These are phyloP conservation scores for Odocoileus virginianus DNA, from an alignment of 2,113 vertebrate species.

Conservation along the genomic window DNA sequence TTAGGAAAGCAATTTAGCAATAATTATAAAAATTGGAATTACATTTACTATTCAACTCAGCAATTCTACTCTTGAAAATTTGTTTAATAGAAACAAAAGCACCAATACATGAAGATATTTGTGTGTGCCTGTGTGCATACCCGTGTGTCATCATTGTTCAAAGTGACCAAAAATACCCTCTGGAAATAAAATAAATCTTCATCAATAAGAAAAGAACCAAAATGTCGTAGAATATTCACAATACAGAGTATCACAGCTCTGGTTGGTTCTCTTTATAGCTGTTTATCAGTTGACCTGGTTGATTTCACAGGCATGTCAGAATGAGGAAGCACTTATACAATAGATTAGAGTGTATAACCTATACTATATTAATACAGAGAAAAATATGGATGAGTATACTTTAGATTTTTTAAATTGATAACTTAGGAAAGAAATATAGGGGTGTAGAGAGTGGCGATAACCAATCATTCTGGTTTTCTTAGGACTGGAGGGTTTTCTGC, in stretches of 20 bases:
- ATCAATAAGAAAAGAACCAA: not conserved
- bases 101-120: not conserved
- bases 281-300: not conserved
- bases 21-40: conserved; percentile 41
- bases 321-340: not conserved
- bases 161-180: not conserved
- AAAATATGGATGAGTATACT: not conserved
- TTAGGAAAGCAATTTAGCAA: conserved; percentile 34
- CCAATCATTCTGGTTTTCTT: not conserved
- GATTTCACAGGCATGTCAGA: not conserved
- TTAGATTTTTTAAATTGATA: not conserved
- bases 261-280: not conserved
- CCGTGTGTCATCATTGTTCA: not conserved
- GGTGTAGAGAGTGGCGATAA: not conserved
- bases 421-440: not conserved
- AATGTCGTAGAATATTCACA: not conserved
- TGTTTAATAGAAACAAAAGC: conserved; percentile 32
- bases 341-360: not conserved
- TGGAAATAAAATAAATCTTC: not conserved
- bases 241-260: not conserved
- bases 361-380: not conserved
- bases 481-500: not conserved
- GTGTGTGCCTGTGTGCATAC: not conserved
- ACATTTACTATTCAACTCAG: conserved; percentile 22
- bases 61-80: conserved; percentile 21